Conservation (phyloP, 2,888 invertebrate genomes). For the Selenia dentaria region DNA sequence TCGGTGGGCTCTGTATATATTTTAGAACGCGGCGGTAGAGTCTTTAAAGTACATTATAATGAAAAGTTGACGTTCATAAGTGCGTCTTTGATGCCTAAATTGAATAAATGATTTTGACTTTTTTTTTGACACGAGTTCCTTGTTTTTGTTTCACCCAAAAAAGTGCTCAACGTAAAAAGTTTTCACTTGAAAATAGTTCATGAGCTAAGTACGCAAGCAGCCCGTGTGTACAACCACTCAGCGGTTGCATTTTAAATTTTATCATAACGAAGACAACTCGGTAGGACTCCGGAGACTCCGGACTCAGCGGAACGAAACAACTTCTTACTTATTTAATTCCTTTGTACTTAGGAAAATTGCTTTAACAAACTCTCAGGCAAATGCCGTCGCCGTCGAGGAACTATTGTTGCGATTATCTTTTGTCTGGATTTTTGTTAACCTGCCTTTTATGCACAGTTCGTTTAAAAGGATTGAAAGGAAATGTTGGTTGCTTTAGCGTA, state of each 20-base stretch:
- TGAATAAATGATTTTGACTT: too few species aligned
- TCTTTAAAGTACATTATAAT: too few species aligned
- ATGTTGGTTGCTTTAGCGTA: too few species aligned
- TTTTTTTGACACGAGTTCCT: too few species aligned
- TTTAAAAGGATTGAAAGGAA: not conserved
- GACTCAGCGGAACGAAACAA: constrained; percentile 34
- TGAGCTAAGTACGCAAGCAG: too few species aligned
- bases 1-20: too few species aligned
- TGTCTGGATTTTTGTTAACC: constrained; percentile 19
- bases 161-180: too few species aligned
- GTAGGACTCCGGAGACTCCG: constrained; percentile 27
- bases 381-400: constrained; percentile 28
- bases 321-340: constrained; percentile 52
- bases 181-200: too few species aligned
- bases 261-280: constrained; percentile 38
- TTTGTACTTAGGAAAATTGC: constrained; percentile 50
- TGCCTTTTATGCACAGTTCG: constrained; percentile 12
- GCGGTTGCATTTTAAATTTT: constrained; percentile 51
- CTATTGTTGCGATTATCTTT: constrained; percentile 30
- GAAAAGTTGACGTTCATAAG: too few species aligned
- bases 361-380: constrained; percentile 38
- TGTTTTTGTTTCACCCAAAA: too few species aligned
- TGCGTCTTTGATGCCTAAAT: too few species aligned
- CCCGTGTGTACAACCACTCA: not conserved
- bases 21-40: too few species aligned